These are phyloP conservation scores for Ophiodon elongatus DNA, from an alignment of 2,113 vertebrate genomes.

Conservation along the genomic window DNA sequence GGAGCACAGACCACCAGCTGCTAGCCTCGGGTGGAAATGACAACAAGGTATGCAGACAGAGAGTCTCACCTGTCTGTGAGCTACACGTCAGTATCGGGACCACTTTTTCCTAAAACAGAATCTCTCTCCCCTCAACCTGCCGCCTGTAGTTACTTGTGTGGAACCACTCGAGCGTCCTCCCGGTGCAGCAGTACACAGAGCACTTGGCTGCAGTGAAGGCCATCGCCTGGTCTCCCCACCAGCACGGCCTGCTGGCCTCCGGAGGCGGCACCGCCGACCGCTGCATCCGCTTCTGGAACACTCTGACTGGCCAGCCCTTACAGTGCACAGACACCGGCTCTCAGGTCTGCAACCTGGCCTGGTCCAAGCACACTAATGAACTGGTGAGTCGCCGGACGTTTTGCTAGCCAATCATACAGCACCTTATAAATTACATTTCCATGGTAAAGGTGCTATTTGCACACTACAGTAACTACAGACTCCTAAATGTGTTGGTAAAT, in stretches of 20 bases:
- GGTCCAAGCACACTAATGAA: constrained; percentile 99
- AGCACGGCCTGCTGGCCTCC: constrained; percentile 95
- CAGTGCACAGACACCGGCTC: constrained; percentile 98
- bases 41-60: constrained; percentile 90
- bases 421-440: not conserved
- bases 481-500: not conserved
- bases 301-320: constrained; percentile 94
- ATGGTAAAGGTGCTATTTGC: not conserved
- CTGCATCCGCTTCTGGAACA: constrained; percentile 99
- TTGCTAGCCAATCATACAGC: not conserved
- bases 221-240: constrained; percentile 98
- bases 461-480: not conserved
- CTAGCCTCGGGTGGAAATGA: constrained; percentile 97
- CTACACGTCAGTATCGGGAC: not conserved
- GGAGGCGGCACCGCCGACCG: constrained; percentile 96
- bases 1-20: constrained; percentile 98
- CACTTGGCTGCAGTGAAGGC: constrained; percentile 98
- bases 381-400: constrained; percentile 84
- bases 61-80: constrained; percentile 1
- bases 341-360: constrained; percentile 98
- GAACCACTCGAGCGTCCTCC: constrained; percentile 96
- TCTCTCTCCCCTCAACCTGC: not conserved
- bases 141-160: constrained; percentile 92
- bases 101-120: not conserved
- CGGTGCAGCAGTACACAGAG: constrained; percentile 97